A percentile compares a stretch with the other conserved stretches of the same genome.
phyloP scores from a whole-genome alignment of 2,113 vertebrate genomes.

The Clinocottus analis region DNA sequence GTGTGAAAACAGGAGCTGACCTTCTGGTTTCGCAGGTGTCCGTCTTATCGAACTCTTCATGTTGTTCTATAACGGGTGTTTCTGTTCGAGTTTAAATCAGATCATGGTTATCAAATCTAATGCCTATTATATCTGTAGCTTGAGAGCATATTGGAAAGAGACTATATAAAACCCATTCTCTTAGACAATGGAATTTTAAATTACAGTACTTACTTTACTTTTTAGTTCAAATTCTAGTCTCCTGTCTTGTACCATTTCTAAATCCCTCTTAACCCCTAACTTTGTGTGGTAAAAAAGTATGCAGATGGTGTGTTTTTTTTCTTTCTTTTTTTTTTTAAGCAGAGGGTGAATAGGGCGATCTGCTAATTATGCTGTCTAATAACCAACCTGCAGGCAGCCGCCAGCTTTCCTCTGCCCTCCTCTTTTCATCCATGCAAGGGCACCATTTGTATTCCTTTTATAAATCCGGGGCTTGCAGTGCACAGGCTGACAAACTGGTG shows the following conservation, averaged over 20 bases:
- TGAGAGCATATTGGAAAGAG: background rate
- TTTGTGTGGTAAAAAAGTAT: background rate
- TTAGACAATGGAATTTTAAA: background rate
- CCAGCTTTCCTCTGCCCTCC: conserved; percentile 67
- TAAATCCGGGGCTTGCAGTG: conserved; percentile 53
- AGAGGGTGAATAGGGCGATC: conserved; percentile 26
- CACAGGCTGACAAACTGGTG: conserved; percentile 65
- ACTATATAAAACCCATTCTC: background rate
- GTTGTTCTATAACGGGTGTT: background rate
- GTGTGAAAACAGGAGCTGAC: background rate
- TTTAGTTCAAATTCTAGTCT: background rate
- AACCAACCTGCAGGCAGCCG: conserved; percentile 65
- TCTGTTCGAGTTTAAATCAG: background rate
- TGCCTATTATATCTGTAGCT: background rate
- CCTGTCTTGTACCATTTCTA: background rate
- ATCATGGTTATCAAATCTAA: background rate
- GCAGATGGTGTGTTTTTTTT: conserved; percentile 1
- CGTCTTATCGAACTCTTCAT: background rate
- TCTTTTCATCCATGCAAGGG: conserved; percentile 69
- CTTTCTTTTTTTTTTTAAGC: conserved; percentile 27
- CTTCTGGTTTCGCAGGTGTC: background rate
- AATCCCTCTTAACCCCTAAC: background rate
- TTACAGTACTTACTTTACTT: background rate
- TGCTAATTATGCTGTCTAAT: conserved; percentile 70
- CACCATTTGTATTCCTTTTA: conserved; percentile 76